Conservation (phyloP, 2,888 invertebrate genomes). For the Drosophila bunnanda region DNA sequence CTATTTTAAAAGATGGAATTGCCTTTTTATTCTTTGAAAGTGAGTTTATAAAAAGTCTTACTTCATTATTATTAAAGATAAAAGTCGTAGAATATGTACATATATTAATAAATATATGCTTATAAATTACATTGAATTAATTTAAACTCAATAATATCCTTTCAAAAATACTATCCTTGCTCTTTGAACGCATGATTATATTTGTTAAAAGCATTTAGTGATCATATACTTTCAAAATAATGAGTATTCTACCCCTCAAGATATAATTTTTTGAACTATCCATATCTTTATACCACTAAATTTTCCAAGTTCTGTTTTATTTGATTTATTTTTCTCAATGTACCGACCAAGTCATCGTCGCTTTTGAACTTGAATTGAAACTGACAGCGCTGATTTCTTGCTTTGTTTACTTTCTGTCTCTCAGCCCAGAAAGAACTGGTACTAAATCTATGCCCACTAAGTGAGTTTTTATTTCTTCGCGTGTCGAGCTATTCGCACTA, state of each 20-base stretch:
- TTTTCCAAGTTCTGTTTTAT: not conserved
- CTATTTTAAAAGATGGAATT: too few species aligned
- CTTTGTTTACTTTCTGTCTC: slow-evolving; percentile 6
- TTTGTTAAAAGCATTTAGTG: too few species aligned
- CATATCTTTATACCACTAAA: not conserved
- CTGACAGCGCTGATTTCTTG: not conserved
- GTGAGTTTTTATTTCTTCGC: slow-evolving; percentile 25
- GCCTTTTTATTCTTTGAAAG: not conserved
- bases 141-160: not conserved
- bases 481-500: slow-evolving; percentile 28
- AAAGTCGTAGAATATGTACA: not conserved
- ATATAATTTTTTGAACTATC: too few species aligned
- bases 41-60: not conserved
- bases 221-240: too few species aligned
- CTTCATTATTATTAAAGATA: not conserved
- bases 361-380: slow-evolving; percentile 8
- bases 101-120: not conserved
- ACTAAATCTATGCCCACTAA: slow-evolving; percentile 15
- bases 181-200: too few species aligned
- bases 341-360: not conserved
- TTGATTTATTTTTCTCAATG: not conserved
- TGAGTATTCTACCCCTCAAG: too few species aligned
- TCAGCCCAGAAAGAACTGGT: not conserved
- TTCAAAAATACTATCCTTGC: too few species aligned
- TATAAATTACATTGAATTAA: not conserved